Base-by-base conservation (phyloP, 2,888 invertebrate genomes). In the Drosophila prolongata region DNA sequence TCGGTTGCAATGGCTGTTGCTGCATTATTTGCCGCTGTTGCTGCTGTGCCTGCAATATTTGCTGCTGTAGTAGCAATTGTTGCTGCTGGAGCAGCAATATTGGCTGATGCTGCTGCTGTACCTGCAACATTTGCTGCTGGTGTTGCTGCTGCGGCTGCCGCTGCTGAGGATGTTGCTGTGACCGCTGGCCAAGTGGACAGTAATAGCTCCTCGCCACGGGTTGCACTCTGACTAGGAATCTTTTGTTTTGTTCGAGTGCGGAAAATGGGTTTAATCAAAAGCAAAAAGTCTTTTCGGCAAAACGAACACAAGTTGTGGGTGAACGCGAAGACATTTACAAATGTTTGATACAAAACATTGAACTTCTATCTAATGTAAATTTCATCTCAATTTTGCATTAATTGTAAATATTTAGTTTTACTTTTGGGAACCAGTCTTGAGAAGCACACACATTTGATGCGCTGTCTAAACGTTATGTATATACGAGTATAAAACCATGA, bases 361-460 rank as follows among this genome's bases (percentile, higher is more conserved):
- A 37, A 49, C 43, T 24, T 46, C 42, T 67, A 42, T 42, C 66
- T 66, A 66, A 68, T 67, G 66, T 68, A 69, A 60, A 73, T 43
- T 52, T 49, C 24, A 24, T 40, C 24, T 38, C 44, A 38, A 40
- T 50, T 34, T 54, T 53, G 27, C 49, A 49, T 57, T 68, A 74
- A 68, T 40, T 67, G 73, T 79, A 76, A 61, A 77, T 59, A 47
- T 52, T 59, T 64, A 62, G 56, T 59, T 75, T 59, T 61, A 52
- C 64, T 69, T 64, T 53, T 66, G 54, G 53, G 72, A 71, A 79
- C 77, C 80, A 81, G 80, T 81, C 80, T 81, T 81, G 66, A 75
- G 75, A 57, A 57, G 74, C 74, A 78, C 67, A 78, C 80, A 75
- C 75, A 62, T 65, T 62, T 49, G 56, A 71, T 66, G 71, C 53